Percentiles rank a stretch among this genome's conserved stretches.
Conservation (phyloP, 2,113 vertebrate genomes). For the Solea senegalensis region DNA sequence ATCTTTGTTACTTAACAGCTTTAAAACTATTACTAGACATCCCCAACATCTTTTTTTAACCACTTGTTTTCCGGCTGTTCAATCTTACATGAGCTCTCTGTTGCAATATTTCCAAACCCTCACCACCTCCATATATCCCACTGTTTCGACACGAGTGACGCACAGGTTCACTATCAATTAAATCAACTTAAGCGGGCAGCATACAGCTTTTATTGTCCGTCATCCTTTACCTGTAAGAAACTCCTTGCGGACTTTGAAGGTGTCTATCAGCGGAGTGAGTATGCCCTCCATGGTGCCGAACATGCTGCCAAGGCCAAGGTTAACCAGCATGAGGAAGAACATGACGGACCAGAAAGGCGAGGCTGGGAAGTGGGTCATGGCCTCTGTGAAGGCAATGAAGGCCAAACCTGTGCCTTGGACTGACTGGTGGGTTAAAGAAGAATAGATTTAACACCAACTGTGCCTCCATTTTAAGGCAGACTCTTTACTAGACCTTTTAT, state of each 20-base stretch:
- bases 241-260: slow-evolving; percentile 96
- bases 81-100: background rate
- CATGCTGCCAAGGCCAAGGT: slow-evolving; percentile 97
- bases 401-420: slow-evolving; percentile 97
- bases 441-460: background rate
- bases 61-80: too few relatives aligned
- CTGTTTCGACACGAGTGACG: too few relatives aligned
- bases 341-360: slow-evolving; percentile 99
- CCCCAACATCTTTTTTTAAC: too few relatives aligned
- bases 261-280: slow-evolving; percentile 93
- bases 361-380: slow-evolving; percentile 97
- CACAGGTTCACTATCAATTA: too few relatives aligned
- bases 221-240: slow-evolving; percentile 84
- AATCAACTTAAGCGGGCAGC: too few relatives aligned
- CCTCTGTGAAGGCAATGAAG: slow-evolving; percentile 98
- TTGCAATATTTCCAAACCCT: background rate
- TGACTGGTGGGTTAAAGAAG: slow-evolving; percentile 77
- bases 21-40: too few relatives aligned
- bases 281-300: slow-evolving; percentile 98
- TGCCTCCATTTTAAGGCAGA: too few relatives aligned
- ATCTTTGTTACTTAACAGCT: too few relatives aligned
- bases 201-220: too few relatives aligned
- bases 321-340: slow-evolving; percentile 98
- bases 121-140: background rate
- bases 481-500: too few relatives aligned